phyloP scores from a whole-genome alignment of 2,113 vertebrate species.

The Cochlearius cochlearius region DNA sequence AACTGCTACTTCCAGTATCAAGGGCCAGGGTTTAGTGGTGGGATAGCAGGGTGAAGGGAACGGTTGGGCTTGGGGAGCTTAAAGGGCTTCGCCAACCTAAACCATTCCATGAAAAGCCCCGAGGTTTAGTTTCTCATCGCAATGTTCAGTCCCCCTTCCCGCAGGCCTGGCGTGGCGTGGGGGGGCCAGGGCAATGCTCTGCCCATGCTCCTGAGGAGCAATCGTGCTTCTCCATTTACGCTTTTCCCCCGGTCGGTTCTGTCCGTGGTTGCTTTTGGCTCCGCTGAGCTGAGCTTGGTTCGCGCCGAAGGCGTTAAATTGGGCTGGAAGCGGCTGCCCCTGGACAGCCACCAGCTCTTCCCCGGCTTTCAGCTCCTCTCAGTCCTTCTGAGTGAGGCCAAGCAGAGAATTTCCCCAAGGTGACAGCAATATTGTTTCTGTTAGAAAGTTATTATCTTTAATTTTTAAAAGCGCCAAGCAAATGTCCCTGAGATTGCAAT shows the following conservation, averaged over 20 bases:
- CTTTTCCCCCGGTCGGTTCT: neutral
- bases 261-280: neutral
- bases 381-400: constrained; percentile 23
- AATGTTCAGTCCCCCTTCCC: neutral
- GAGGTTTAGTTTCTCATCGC: neutral
- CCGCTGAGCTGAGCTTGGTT: neutral
- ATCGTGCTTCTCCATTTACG: accelerated
- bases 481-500: constrained; percentile 59
- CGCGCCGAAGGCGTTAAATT: accelerated
- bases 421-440: constrained; percentile 64
- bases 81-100: too few species aligned
- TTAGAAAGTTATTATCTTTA: constrained; percentile 63
- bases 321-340: neutral
- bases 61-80: too few species aligned
- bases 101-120: too few species aligned
- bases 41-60: too few species aligned
- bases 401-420: constrained; percentile 56
- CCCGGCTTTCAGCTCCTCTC: neutral
- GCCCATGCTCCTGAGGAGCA: neutral
- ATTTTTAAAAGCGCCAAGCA: constrained; percentile 60
- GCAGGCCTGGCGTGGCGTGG: neutral
- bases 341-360: constrained; percentile 17
- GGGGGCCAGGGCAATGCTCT: neutral
- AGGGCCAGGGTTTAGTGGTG: too few species aligned
- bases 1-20: neutral